Evolutionary conservation across 1,140 invertebrate genomes (phyloP).

Genomic region (Lepidotrigona ventralis): DNA sequence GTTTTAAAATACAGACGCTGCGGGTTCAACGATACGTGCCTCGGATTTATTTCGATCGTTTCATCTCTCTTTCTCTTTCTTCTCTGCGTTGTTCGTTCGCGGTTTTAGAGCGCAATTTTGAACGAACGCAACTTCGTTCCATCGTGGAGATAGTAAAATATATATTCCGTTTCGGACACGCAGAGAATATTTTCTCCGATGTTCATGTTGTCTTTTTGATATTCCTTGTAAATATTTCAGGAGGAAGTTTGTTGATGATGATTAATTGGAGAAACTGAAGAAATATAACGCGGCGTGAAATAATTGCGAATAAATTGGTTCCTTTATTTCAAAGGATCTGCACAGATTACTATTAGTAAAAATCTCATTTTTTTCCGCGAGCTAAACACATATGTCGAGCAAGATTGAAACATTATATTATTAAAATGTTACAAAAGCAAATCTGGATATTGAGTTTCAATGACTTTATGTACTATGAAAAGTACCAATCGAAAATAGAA

Average conservation of each 20-base stretch:
- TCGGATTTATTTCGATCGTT: slow-evolving; percentile 46
- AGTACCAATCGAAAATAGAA: no score
- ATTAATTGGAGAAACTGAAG: not conserved
- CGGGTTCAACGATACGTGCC: slow-evolving; percentile 63
- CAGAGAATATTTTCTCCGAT: not conserved
- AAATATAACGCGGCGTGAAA: not conserved
- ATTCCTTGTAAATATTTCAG: not conserved
- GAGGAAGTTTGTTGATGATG: not conserved
- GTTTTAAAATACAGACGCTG: slow-evolving; percentile 63
- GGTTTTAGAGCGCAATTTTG: not conserved
- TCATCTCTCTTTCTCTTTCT: not conserved
- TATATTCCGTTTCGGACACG: not conserved
- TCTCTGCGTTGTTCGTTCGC: not conserved
- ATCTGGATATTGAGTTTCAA: no score
- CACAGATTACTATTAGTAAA: no score
- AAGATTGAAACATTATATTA: no score
- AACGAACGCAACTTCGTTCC: not conserved
- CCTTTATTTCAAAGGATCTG: not conserved
- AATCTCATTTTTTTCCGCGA: no score
- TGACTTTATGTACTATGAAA: no score
- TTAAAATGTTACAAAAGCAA: no score
- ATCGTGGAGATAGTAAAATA: not conserved
- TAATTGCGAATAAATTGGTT: not conserved
- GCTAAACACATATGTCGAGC: no score
- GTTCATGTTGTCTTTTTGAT: not conserved